Evolutionary conservation across 2,888 invertebrate genomes (phyloP).

Genomic region (Tachina grossa): DNA sequence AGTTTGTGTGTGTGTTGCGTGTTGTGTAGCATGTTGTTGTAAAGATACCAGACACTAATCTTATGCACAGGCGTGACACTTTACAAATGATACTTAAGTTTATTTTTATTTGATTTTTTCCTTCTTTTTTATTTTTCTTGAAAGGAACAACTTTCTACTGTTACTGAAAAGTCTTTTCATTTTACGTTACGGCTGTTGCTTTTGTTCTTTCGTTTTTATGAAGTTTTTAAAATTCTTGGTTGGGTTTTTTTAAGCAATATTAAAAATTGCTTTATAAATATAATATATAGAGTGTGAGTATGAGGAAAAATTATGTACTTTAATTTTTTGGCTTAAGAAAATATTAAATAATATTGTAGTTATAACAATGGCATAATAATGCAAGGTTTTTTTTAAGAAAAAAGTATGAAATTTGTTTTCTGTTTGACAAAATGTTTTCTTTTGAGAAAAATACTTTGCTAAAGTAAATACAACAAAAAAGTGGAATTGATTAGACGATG

Average conservation of each 20-base stretch:
- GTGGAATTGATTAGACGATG: too few species aligned
- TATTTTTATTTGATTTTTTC: conserved; percentile 43
- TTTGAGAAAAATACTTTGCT: too few species aligned
- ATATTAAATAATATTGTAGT: neutral
- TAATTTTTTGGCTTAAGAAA: neutral
- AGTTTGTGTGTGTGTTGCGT: neutral
- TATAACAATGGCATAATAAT: too few species aligned
- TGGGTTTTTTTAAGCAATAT: neutral
- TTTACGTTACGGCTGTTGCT: conserved; percentile 26
- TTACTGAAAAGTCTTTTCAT: conserved; percentile 30
- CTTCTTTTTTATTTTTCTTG: conserved; percentile 8
- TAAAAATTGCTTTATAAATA: conserved; percentile 15
- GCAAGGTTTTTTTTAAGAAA: too few species aligned
- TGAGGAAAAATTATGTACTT: conserved; percentile 5
- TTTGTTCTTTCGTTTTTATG: conserved; percentile 12
- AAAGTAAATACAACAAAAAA: too few species aligned
- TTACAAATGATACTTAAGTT: conserved; percentile 66
- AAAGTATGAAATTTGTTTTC: too few species aligned
- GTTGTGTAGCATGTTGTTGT: conserved; percentile 48
- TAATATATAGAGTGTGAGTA: conserved; percentile 22
- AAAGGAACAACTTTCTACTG: conserved; percentile 36
- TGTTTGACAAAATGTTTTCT: too few species aligned
- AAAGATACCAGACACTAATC: conserved; percentile 65
- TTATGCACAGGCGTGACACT: conserved; percentile 70
- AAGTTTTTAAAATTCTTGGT: conserved; percentile 6